Percentiles rank a stretch among this genome's conserved stretches.
These are phyloP conservation scores for Myzus persicae DNA, from an alignment of 1,140 invertebrate species.

Conservation along the genomic window DNA sequence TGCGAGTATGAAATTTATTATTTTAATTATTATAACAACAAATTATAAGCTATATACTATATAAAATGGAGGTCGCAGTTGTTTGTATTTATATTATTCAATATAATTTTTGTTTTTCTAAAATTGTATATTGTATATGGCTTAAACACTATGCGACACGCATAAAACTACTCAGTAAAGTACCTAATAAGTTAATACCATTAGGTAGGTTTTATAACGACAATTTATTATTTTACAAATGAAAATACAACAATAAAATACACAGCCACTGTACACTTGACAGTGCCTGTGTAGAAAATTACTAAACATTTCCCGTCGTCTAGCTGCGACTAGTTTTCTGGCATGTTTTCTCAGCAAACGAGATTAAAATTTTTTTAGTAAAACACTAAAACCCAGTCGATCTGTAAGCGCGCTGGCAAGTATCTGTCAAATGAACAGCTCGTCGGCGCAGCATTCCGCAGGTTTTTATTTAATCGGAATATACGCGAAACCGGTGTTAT, in stretches of 20 bases:
- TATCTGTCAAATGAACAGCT: not conserved
- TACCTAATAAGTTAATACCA: not conserved
- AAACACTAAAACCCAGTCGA: too few relatives aligned
- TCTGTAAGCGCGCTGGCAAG: not conserved
- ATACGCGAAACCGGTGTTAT: not conserved
- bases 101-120: not conserved
- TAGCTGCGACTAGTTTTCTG: not conserved
- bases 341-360: not conserved
- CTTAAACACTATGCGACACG: not conserved
- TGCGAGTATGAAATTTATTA: too few relatives aligned
- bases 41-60: too few relatives aligned
- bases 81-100: not conserved
- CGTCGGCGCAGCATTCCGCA: not conserved
- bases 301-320: not conserved
- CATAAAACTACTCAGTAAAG: too few relatives aligned
- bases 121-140: not conserved
- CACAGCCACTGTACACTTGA: not conserved
- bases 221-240: not conserved
- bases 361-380: not conserved
- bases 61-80: not conserved
- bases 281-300: not conserved
- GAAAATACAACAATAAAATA: not conserved
- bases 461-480: not conserved
- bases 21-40: too few relatives aligned
- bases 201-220: not conserved